Conservation (phyloP, 2,888 invertebrate species). For the Patella caerulea region DNA sequence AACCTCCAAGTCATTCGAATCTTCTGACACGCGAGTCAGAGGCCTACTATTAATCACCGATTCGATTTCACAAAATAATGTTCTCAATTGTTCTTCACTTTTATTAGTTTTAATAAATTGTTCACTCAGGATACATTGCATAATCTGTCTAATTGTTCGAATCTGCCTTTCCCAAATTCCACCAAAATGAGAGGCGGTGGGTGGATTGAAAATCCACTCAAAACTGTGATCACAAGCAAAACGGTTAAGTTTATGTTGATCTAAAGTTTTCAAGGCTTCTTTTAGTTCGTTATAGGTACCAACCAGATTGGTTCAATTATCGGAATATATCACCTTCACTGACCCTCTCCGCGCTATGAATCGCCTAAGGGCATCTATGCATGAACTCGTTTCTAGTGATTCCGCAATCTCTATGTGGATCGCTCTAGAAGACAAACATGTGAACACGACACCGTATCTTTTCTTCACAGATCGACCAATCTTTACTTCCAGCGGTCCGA, state of each 20-base stretch:
- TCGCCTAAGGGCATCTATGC: conserved; percentile 26
- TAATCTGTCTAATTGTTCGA: conserved; percentile 29
- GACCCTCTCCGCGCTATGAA: conserved; percentile 30
- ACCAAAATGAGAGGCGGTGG: conserved; percentile 33
- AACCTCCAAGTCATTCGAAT: no score
- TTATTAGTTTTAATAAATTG: conserved; percentile 11
- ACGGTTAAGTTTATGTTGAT: conserved; percentile 23
- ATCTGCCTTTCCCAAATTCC: conserved; percentile 41
- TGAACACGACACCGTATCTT: no score
- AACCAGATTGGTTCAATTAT: conserved; percentile 36
- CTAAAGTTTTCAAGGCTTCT: conserved; percentile 28
- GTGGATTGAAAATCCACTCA: conserved; percentile 37
- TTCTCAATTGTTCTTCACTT: no score
- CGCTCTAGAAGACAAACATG: conserved; percentile 29
- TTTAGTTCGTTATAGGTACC: conserved; percentile 31
- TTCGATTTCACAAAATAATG: no score
- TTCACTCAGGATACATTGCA: conserved; percentile 22
- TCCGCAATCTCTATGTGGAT: conserved; percentile 32
- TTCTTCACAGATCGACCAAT: no score
- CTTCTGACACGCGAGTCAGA: no score
- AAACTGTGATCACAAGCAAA: conserved; percentile 25
- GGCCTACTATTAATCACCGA: no score
- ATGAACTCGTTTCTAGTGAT: conserved; percentile 24
- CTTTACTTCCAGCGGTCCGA: no score
- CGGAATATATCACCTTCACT: conserved; percentile 16